Conservation (phyloP, 2,888 invertebrate species). For the Merodon equestris region DNA sequence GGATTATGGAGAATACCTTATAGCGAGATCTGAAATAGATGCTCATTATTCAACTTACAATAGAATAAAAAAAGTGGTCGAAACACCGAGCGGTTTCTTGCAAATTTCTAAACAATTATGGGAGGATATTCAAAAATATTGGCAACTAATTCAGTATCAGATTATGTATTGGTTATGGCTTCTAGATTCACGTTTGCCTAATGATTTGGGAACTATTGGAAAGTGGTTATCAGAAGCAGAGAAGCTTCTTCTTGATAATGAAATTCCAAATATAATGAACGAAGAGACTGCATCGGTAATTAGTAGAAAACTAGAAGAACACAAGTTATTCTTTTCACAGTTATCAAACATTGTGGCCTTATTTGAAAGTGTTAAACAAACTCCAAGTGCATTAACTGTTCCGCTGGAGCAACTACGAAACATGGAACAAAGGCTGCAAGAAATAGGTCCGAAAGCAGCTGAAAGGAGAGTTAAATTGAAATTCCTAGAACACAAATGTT, state of each 20-base stretch:
- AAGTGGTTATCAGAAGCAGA: conserved; percentile 95
- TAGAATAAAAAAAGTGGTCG: conserved; percentile 88
- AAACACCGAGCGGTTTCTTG: conserved; percentile 87
- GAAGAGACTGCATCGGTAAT: conserved; percentile 93
- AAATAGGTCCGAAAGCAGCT: conserved; percentile 87
- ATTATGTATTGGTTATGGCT: conserved; percentile 93
- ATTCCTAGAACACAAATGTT: conserved; percentile 95
- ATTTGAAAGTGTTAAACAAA: conserved; percentile 87
- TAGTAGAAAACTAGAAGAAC: conserved; percentile 92
- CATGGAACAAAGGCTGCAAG: conserved; percentile 88
- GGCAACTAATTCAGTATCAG: conserved; percentile 89
- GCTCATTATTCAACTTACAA: conserved; percentile 86
- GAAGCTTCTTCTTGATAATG: conserved; percentile 87
- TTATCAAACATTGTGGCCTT: conserved; percentile 87
- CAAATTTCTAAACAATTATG: conserved; percentile 92
- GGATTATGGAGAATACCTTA: conserved; percentile 89
- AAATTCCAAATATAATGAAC: conserved; percentile 90
- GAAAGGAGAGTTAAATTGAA: conserved; percentile 91
- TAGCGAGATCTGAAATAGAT: conserved; percentile 88
- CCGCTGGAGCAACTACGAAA: conserved; percentile 89
- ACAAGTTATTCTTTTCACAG: conserved; percentile 92
- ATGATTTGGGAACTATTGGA: conserved; percentile 90
- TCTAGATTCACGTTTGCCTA: conserved; percentile 90
- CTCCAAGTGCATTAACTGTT: conserved; percentile 85
- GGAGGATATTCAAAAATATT: conserved; percentile 88